Evolutionary conservation across 1,140 invertebrate species (phyloP), one percentile per base, ranked within the genome.

Genomic region (Sesamia nonagrioides): DNA sequence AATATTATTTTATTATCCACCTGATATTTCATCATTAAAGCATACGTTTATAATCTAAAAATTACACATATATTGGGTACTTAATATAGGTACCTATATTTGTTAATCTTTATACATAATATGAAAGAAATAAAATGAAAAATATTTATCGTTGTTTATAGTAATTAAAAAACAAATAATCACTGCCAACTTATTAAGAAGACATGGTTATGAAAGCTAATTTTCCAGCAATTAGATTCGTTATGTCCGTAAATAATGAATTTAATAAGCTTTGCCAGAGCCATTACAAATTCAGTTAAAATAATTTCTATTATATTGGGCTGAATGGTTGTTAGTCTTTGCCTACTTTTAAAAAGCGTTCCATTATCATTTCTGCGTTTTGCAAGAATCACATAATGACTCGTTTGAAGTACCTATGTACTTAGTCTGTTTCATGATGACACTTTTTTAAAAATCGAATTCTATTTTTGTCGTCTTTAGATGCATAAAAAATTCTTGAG

Each of bases 1-100:
- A 66, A 77, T 75, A 75, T 75, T 50, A 45, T 75, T 17, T 48
- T 42, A 37, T 7, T 37, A 37, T 11, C 2, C 48, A 33, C 35
- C 18, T 35, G 68, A 71, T 71, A 73, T 18, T 73, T 60, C 60
- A n/a, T 7, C 9, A 8, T 48, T 71, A 27, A 60, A 45, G 40
- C 11, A 42, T 66, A 21, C 21, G 54, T 9, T 56, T 27, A 27
- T 27, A 56, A 56, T 21, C 9, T 33, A 5, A 27, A 56, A 27
- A 7, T 27, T 21, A 27, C 21, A 4, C 9, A 0, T 11, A 56
- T 27, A 27, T n/a, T n/a, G n/a, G n/a, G n/a, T n/a, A n/a, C 37
- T 37, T 37, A 4, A 37, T 7, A 7, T 37, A 37, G 7, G 37
- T 37, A 37, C 37, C 37, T 37, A n/a, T n/a, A n/a, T n/a, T n/a